These are phyloP conservation scores for Cryptoblepharus egeriae DNA, from an alignment of 2,797 vertebrate genomes.

Conservation along the genomic window DNA sequence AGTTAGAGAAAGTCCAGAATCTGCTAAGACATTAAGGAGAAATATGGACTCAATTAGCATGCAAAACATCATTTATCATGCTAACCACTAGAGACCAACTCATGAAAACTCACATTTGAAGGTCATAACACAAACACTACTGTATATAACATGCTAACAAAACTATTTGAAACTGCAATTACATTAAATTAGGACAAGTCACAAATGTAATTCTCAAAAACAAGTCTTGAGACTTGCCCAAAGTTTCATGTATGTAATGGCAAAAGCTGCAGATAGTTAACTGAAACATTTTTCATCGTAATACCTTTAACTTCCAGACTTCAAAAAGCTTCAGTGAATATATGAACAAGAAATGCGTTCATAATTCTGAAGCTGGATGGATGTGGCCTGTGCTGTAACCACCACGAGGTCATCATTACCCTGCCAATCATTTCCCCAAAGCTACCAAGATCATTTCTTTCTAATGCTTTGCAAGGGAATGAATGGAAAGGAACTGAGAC, in stretches of 20 bases:
- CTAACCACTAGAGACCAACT: slow-evolving; percentile 41
- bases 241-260: slow-evolving; percentile 9
- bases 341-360: slow-evolving; percentile 45
- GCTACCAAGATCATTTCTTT: neutral
- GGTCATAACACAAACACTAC: slow-evolving; percentile 41
- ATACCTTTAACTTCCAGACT: slow-evolving; percentile 38
- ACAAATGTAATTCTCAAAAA: slow-evolving; percentile 35
- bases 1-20: slow-evolving; percentile 50
- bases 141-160: neutral
- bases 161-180: neutral
- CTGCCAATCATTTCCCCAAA: slow-evolving; percentile 50
- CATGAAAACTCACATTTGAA: slow-evolving; percentile 49
- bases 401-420: slow-evolving; percentile 18
- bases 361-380: slow-evolving; percentile 35
- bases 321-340: slow-evolving; percentile 4
- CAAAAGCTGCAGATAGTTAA: neutral
- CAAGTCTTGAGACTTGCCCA: slow-evolving; percentile 29
- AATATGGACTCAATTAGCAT: slow-evolving; percentile 63
- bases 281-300: slow-evolving; percentile 1
- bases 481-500: too few relatives aligned
- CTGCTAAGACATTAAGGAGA: slow-evolving; percentile 57
- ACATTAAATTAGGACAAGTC: slow-evolving; percentile 26
- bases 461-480: too few relatives aligned
- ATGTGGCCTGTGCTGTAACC: slow-evolving; percentile 41
- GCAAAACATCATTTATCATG: slow-evolving; percentile 51